Evolutionary conservation across 2,113 vertebrate genomes (phyloP), one percentile per base, ranked within the genome.

Genomic region (Corythaeola cristata): DNA sequence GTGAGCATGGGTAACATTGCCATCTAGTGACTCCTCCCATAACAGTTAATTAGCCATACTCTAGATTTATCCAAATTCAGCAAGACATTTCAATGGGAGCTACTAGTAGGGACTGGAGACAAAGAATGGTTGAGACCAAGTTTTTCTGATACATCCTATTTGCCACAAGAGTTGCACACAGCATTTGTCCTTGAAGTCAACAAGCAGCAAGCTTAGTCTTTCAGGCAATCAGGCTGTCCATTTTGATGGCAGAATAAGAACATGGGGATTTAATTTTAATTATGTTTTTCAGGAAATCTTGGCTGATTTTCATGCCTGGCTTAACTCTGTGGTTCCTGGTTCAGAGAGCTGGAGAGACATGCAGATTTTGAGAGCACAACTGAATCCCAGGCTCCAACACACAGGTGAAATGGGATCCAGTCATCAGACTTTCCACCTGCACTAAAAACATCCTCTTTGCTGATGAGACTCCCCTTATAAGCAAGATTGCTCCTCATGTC

Each of bases 11-110:
- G 67, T 92, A 90, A 94, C 81, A 93, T 88, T 94, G 84, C 90
- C 95, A 88, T 23, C 84, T 91, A 94, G 95, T 96, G 90, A 78
- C 71, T 91, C 79, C 90, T 93, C 84, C 90, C 90, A 69, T 77
- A 69, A 45, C 60, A 50, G n/a, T 73, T 82, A 88, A 88, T 68
- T 85, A 73, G 32, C n/a, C 52, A 19, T 12, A 4, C 15, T 26
- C 64, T 8, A 28, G 53, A 26, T 53, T 53, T 59, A 59, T 59
- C 37, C 24, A 28, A 6, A 37, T 56, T 62, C 33, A 35, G 5
- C 33, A 14, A 16, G 28, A 33, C 6, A 6, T 80, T 72, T 50
- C 39, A 45, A 19, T 20, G 18, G 56, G 56, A 89, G 23, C 39
- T 50, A 28, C 44, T n/a, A 62, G 26, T 12, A 49, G n/a, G 19